These are phyloP conservation scores for Leptopilina clavipes DNA, from an alignment of 1,140 invertebrate genomes.

Conservation along the genomic window DNA sequence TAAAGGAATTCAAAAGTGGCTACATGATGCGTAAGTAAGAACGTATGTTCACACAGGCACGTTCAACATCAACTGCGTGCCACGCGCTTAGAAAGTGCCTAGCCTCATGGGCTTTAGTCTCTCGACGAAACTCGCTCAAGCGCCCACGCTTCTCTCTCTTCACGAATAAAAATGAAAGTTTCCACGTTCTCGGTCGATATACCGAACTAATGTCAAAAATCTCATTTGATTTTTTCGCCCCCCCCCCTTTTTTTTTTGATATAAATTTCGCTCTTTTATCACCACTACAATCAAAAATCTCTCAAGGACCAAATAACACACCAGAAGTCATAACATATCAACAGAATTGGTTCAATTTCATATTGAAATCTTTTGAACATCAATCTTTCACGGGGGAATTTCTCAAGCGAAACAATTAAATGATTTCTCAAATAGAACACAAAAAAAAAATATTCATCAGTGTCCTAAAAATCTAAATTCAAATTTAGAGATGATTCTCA, in stretches of 20 bases:
- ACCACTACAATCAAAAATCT: background rate
- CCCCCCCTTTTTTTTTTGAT: too few relatives aligned
- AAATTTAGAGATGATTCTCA: too few relatives aligned
- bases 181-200: slow-evolving; percentile 29
- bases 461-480: background rate
- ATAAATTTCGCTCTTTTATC: background rate
- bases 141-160: slow-evolving; percentile 45
- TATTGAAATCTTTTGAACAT: background rate
- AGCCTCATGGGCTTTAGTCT: slow-evolving; percentile 24
- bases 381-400: background rate
- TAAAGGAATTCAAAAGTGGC: slow-evolving; percentile 3
- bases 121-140: slow-evolving; percentile 46
- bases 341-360: background rate
- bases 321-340: background rate
- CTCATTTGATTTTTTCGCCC: too few relatives aligned
- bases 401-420: background rate
- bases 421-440: background rate
- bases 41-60: slow-evolving; percentile 36
- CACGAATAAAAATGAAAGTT: slow-evolving; percentile 45
- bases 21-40: slow-evolving; percentile 13
- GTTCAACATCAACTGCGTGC: slow-evolving; percentile 41
- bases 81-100: slow-evolving; percentile 46
- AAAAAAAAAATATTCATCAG: background rate
- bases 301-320: background rate
- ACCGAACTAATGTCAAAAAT: background rate